phyloP scores from a whole-genome alignment of 1,140 invertebrate species.

The Wiebesia pumilae region DNA sequence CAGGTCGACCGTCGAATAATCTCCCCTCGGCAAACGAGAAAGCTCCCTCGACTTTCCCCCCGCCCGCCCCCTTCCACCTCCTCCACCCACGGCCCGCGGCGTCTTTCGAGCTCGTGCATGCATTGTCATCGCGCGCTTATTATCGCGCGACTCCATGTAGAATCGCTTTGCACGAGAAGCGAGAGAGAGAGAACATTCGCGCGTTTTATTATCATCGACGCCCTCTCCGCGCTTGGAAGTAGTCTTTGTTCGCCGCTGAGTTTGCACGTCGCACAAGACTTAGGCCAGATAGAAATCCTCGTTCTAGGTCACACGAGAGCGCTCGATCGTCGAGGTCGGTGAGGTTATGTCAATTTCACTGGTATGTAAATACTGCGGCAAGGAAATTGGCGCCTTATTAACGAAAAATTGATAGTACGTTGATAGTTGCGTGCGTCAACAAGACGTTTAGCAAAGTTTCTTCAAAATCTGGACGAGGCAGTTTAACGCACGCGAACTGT shows the following conservation, averaged over 20 bases:
- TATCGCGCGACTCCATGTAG: constrained; percentile 26
- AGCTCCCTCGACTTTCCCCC: neutral
- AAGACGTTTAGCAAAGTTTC: neutral
- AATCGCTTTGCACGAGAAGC: neutral
- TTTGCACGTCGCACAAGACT: neutral
- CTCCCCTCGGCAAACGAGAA: constrained; percentile 19
- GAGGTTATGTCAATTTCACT: neutral
- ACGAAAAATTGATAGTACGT: neutral
- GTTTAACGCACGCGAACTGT: too few relatives aligned
- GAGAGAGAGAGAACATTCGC: neutral
- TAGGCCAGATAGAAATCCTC: neutral
- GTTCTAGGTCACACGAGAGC: constrained; percentile 38
- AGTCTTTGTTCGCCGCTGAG: constrained; percentile 25
- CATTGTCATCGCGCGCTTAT: constrained; percentile 50
- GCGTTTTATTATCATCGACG: constrained; percentile 47
- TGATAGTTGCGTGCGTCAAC: neutral
- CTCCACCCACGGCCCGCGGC: neutral
- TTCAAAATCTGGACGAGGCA: neutral
- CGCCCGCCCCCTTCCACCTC: too few relatives aligned
- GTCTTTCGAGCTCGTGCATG: constrained; percentile 1
- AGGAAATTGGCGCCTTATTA: neutral
- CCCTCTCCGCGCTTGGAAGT: neutral
- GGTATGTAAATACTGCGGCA: constrained; percentile 1
- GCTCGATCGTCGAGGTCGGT: neutral
- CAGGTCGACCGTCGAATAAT: constrained; percentile 13